These are phyloP conservation scores for Macropodus opercularis DNA, from an alignment of 2,797 vertebrate genomes.

Conservation along the genomic window DNA sequence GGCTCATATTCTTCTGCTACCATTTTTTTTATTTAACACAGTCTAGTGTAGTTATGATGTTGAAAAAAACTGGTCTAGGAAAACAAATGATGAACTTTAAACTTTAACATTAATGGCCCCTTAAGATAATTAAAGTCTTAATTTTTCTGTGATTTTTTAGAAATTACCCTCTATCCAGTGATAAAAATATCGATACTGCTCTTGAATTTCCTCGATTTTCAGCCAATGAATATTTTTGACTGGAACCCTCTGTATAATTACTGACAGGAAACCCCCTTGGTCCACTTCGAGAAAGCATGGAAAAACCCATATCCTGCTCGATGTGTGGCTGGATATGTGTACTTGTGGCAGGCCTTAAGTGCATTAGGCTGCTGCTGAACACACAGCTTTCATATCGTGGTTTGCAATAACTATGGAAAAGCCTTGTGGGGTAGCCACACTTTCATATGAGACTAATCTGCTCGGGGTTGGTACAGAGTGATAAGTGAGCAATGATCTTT, in stretches of 20 bases:
- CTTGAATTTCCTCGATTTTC: conserved; percentile 17
- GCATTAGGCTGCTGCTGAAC: conserved; percentile 85
- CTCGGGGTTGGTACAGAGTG: conserved; percentile 64
- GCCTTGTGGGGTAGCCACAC: conserved; percentile 75
- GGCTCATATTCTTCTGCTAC: conserved; percentile 20
- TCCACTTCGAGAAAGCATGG: conserved; percentile 87
- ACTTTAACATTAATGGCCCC: too few relatives aligned
- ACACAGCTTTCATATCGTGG: conserved; percentile 84
- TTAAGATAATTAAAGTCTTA: too few relatives aligned
- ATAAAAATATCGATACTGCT: background rate
- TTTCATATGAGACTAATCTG: conserved; percentile 74
- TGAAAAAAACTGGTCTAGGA: too few relatives aligned
- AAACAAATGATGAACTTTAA: too few relatives aligned
- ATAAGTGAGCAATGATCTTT: conserved; percentile 67
- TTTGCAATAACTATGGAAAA: conserved; percentile 80
- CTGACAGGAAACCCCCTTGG: conserved; percentile 88
- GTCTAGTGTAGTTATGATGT: conserved; percentile 26
- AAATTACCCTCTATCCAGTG: background rate
- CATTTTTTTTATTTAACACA: conserved; percentile 7
- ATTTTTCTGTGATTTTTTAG: too few relatives aligned
- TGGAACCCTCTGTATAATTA: conserved; percentile 82
- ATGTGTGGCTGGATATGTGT: conserved; percentile 76
- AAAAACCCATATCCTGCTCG: conserved; percentile 91
- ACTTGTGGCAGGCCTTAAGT: conserved; percentile 84
- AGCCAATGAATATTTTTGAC: conserved; percentile 62